Evolutionary conservation across 2,888 invertebrate species (phyloP), one percentile per base, ranked within the genome.

Genomic region (Malachius bipustulatus): DNA sequence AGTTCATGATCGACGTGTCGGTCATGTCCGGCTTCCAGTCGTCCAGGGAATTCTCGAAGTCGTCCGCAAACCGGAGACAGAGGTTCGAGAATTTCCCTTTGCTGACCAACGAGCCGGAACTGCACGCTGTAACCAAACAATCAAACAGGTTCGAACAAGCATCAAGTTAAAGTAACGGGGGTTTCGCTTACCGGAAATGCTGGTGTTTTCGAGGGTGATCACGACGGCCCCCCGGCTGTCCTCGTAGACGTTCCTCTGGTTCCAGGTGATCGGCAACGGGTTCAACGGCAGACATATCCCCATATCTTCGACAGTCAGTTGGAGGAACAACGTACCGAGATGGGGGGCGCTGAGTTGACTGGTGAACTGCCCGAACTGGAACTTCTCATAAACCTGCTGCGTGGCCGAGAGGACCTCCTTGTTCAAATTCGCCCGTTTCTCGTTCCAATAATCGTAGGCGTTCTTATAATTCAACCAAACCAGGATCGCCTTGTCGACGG

Each of bases 391-490:
- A 4, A 70, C 64, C 55, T 80, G 79, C 49, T 80, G 79, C 1
- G 81, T 80, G 4, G 82, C 78, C 2, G 77, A 73, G 1, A 82
- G 65, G 26, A 89, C 84, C 57, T 94, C 93, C 51, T 83, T 87
- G 56, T 88, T 93, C 27, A 94, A 67, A 50, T 82, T 88, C 3
- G 88, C 80, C 3, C 96, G 67, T 63, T 97, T 96, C 60, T 94
- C 94, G 48, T 88, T 90, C 97, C 97, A 98, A 63, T 96, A 97
- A 59, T 98, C 96, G 57, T 97, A 97, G 0, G 97, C 96, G 63
- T 96, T 97, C 66, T 96, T 96, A 59, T 98, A 98, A 67, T 98
- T 97, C 44, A 98, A 69, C 97, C 98, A 99, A 30, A 98, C 91
- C 12, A 98, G 72, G 46, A 98, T 93, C 9, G 93, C 97, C 68